Evolutionary conservation across 2,797 vertebrate genomes (phyloP).

Genomic region (Phylloscopus collybita): DNA sequence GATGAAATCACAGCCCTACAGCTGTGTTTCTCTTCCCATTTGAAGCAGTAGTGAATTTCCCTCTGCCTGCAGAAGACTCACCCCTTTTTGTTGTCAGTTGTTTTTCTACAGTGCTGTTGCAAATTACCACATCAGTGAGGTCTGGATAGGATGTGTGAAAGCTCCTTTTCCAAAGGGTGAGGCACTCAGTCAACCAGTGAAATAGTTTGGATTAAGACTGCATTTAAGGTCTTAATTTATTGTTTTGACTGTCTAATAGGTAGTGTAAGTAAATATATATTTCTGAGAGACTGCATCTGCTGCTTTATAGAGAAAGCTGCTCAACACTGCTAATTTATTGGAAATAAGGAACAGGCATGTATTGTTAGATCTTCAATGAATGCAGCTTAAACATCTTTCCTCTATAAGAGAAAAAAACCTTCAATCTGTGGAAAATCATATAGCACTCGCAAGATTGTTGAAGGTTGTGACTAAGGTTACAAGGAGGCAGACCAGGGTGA

Average conservation of each 20-base stretch:
- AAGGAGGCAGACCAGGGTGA: not conserved
- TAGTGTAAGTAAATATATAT: not conserved
- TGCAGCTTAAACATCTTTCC: not conserved
- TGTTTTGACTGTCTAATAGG: not conserved
- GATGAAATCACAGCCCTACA: not conserved
- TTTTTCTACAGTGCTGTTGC: not conserved
- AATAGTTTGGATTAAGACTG: constrained; percentile 7
- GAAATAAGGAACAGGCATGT: not conserved
- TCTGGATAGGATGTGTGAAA: not conserved
- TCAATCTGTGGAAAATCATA: not conserved
- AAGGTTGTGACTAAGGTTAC: not conserved
- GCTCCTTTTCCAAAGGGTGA: not conserved
- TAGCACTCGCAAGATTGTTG: not conserved
- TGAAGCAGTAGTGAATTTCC: not conserved
- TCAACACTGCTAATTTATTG: not conserved
- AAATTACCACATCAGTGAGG: not conserved
- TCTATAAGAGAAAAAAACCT: not conserved
- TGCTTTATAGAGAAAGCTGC: not conserved
- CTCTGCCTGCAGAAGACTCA: not conserved
- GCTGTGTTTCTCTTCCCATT: not conserved
- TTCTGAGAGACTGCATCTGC: not conserved
- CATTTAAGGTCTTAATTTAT: not conserved
- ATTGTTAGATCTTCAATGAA: not conserved
- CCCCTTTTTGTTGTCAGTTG: not conserved
- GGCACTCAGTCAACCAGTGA: not conserved